These are phyloP conservation scores for Sakesphorus luctuosus DNA, from an alignment of 2,113 vertebrate species.

Conservation along the genomic window DNA sequence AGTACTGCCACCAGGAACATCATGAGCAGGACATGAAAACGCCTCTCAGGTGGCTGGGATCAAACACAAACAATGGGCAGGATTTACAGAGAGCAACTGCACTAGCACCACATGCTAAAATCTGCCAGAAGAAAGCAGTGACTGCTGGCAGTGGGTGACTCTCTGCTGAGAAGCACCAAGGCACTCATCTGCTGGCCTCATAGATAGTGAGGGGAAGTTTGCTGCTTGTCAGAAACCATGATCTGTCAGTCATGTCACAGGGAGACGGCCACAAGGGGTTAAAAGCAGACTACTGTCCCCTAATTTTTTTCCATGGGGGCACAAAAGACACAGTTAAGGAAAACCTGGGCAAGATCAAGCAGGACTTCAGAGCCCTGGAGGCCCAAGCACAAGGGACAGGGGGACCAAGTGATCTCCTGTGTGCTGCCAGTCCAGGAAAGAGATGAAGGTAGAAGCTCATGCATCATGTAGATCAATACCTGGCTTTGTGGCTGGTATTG, in stretches of 20 bases:
- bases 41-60: background rate
- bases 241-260: background rate
- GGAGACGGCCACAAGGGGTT: background rate
- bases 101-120: background rate
- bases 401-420: background rate
- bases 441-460: background rate
- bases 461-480: background rate
- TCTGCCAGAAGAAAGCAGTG: background rate
- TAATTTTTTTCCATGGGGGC: background rate
- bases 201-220: background rate
- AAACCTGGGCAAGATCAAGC: background rate
- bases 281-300: background rate
- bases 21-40: background rate
- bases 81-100: background rate
- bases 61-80: background rate
- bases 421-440: background rate
- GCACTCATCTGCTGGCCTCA: background rate
- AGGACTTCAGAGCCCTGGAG: background rate
- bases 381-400: background rate
- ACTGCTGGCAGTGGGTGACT: background rate
- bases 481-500: background rate
- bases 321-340: background rate
- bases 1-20: background rate
- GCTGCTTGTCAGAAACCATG: background rate
- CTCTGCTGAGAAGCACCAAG: background rate